A percentile compares a stretch with the other conserved stretches of the same genome.
Conservation (phyloP, 2,888 invertebrate species). For the Calephelis perditalis region DNA sequence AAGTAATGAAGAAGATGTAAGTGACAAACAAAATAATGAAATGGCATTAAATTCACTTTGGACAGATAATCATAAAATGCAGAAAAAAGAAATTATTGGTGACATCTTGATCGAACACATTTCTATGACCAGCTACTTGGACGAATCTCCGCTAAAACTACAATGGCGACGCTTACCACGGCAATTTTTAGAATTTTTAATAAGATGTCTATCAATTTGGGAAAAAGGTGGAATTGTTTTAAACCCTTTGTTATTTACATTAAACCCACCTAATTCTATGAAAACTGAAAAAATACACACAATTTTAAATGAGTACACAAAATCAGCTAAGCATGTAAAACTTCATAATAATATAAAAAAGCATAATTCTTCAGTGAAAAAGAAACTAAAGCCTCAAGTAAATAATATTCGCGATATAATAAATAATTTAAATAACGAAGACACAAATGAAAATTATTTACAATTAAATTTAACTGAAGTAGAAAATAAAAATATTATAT, state of each 20-base stretch:
- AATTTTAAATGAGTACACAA: conserved; percentile 41
- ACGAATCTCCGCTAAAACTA: conserved; percentile 52
- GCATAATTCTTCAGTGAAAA: background rate
- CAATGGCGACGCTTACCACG: conserved; percentile 49
- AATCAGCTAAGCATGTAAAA: conserved; percentile 24
- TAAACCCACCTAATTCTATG: conserved; percentile 40
- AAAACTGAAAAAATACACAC: conserved; percentile 50
- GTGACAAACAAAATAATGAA: conserved; percentile 51
- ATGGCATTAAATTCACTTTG: conserved; percentile 54
- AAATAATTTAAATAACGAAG: conserved; percentile 46
- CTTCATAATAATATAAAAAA: conserved; percentile 19
- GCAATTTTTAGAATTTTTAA: conserved; percentile 51
- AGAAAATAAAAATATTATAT: conserved; percentile 37
- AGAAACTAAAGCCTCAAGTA: conserved; percentile 39
- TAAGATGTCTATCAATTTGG: conserved; percentile 59
- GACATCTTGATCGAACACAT: conserved; percentile 45
- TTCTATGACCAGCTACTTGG: conserved; percentile 46
- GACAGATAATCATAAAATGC: conserved; percentile 32
- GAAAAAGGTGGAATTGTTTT: conserved; percentile 63
- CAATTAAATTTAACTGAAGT: conserved; percentile 45
- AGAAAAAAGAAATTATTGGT: conserved; percentile 26
- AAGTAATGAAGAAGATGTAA: conserved; percentile 32
- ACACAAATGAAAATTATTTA: conserved; percentile 31
- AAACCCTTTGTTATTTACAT: conserved; percentile 52
- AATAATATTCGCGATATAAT: conserved; percentile 68